Conservation (phyloP, 2,113 vertebrate genomes). For the Eolophus roseicapilla region DNA sequence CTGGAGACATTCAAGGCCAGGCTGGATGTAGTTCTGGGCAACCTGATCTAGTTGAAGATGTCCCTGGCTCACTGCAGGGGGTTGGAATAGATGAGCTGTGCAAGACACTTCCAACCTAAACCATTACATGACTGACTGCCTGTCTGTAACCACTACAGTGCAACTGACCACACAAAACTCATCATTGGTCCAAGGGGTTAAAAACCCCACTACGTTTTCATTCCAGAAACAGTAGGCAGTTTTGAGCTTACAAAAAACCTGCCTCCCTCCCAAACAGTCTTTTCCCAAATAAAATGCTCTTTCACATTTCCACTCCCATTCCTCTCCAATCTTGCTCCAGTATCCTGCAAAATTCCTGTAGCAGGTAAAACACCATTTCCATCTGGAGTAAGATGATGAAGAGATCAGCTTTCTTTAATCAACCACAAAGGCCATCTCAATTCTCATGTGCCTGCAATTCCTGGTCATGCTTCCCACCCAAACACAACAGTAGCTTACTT, state of each 20-base stretch:
- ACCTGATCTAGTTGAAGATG: background rate
- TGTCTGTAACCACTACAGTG: background rate
- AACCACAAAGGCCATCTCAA: background rate
- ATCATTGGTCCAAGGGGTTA: background rate
- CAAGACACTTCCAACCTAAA: background rate
- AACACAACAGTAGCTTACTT: background rate
- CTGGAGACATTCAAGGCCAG: background rate
- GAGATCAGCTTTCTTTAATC: background rate
- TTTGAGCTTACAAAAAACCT: background rate
- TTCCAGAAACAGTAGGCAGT: rapidly evolving
- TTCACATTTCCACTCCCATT: background rate
- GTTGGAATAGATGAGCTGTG: background rate
- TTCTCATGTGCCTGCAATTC: background rate
- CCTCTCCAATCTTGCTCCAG: background rate
- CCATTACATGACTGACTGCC: background rate
- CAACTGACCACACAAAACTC: background rate
- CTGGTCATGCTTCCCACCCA: background rate
- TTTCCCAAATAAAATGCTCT: background rate
- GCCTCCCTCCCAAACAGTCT: background rate
- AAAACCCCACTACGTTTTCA: background rate
- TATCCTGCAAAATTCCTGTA: background rate
- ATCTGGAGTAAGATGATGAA: background rate
- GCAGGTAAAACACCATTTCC: background rate
- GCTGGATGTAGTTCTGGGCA: background rate
- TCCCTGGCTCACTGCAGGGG: background rate